Conservation (phyloP, 64 coral and sea anemone genomes). For the Orbicella faveolata region DNA sequence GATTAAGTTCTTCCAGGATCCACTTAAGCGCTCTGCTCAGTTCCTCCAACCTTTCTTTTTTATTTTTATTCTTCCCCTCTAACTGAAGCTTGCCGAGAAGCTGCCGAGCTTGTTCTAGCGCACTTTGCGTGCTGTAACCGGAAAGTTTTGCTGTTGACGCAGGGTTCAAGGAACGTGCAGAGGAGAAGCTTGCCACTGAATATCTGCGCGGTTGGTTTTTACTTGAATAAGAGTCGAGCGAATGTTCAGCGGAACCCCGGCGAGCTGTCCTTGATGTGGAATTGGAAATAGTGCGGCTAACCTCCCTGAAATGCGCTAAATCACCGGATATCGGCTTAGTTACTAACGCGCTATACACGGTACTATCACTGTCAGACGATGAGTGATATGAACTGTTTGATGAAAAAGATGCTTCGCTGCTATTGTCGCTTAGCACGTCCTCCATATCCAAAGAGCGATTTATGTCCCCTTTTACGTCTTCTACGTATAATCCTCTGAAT, state of each 20-base stretch:
- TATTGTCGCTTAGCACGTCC: conserved; percentile 23
- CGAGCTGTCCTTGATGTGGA: background rate
- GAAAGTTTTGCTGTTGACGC: conserved; percentile 64
- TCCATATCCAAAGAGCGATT: conserved; percentile 9
- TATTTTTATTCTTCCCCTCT: conserved; percentile 83
- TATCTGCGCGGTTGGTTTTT: conserved; percentile 17
- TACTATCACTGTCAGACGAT: conserved; percentile 27
- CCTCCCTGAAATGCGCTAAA: background rate
- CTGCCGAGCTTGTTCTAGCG: conserved; percentile 74
- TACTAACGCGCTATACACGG: background rate
- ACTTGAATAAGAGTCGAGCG: background rate
- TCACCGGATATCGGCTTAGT: conserved; percentile 39
- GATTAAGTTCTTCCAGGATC: conserved; percentile 85
- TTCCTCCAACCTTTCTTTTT: conserved; percentile 85
- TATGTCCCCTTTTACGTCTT: conserved; percentile 4
- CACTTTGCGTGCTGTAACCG: conserved; percentile 84
- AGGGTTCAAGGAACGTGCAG: background rate
- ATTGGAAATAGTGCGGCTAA: conserved; percentile 17
- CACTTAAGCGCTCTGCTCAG: conserved; percentile 84
- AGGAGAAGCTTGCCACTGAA: conserved; percentile 32
- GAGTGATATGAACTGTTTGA: conserved; percentile 40
- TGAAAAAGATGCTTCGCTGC: conserved; percentile 43
- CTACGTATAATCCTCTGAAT: conserved; percentile 1
- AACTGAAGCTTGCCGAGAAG: conserved; percentile 66
- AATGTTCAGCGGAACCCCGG: conserved; percentile 5